Evolutionary conservation across 2,113 vertebrate genomes (phyloP).

Genomic region (Hemicordylus capensis): DNA sequence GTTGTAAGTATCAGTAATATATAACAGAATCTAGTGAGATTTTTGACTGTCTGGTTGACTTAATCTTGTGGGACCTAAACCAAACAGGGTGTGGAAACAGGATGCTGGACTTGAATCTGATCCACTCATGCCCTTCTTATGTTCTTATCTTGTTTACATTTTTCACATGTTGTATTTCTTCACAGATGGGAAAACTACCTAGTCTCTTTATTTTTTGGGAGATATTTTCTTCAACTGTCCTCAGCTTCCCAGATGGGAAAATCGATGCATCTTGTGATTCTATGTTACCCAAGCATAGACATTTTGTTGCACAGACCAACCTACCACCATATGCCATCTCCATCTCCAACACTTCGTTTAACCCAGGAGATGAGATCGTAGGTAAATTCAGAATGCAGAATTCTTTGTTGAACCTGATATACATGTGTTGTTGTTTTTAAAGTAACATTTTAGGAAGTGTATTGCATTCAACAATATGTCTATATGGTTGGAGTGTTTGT

Average conservation of each 20-base stretch:
- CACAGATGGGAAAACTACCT: slow-evolving; percentile 30
- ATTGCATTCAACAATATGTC: neutral
- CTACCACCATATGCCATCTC: slow-evolving; percentile 36
- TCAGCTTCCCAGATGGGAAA: slow-evolving; percentile 25
- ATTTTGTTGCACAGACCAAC: neutral
- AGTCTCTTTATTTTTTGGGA: neutral
- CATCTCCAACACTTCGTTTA: slow-evolving; percentile 26
- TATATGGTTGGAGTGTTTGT: neutral
- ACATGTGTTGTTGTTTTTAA: neutral
- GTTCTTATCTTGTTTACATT: neutral
- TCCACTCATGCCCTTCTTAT: too few relatives aligned
- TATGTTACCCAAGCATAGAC: slow-evolving; percentile 23
- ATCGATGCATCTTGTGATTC: slow-evolving; percentile 10
- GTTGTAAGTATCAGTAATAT: neutral
- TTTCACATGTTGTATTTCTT: slow-evolving; percentile 5
- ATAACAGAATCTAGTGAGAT: neutral
- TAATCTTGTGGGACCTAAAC: too few relatives aligned
- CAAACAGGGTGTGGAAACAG: too few relatives aligned
- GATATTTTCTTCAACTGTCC: slow-evolving; percentile 8
- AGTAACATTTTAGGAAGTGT: neutral
- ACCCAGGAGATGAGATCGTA: slow-evolving; percentile 44
- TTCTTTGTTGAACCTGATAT: neutral
- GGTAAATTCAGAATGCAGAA: neutral
- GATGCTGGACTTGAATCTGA: too few relatives aligned
- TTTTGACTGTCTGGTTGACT: neutral